phyloP scores from a whole-genome alignment of 2,113 vertebrate genomes.

The Psilopsiagon aymara region DNA sequence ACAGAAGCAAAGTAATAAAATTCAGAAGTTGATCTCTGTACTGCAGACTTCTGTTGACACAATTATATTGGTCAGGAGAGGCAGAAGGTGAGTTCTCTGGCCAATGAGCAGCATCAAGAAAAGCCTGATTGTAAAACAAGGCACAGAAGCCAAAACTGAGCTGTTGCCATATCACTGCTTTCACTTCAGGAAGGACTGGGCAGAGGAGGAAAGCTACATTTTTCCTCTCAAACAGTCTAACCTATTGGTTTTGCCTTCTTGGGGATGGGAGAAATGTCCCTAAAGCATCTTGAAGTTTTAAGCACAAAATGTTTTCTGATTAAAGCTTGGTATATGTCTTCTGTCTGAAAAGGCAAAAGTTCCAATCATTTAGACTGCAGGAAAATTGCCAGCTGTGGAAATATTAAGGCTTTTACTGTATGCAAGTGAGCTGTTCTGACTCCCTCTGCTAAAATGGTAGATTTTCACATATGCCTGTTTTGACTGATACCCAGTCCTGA shows the following conservation, averaged over 20 bases:
- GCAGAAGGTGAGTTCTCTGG: slow-evolving; percentile 14
- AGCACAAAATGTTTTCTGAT: slow-evolving; percentile 5
- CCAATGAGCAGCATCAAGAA: neutral
- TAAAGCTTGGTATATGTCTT: neutral
- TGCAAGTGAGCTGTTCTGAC: neutral
- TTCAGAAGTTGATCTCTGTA: neutral
- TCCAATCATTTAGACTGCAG: neutral
- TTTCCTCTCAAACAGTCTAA: neutral
- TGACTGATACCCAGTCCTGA: neutral
- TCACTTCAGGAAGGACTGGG: neutral
- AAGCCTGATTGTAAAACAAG: neutral
- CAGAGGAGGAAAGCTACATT: neutral
- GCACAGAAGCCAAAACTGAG: neutral
- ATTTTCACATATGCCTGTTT: slow-evolving; percentile 12
- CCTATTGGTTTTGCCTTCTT: neutral
- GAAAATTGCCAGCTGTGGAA: slow-evolving; percentile 43
- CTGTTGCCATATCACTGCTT: neutral
- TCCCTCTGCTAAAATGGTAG: slow-evolving; percentile 42
- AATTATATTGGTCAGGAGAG: slow-evolving; percentile 28
- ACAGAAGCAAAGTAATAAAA: slow-evolving; percentile 5
- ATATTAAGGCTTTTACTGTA: slow-evolving; percentile 26
- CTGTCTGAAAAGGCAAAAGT: neutral
- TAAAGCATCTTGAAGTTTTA: neutral
- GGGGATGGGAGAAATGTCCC: neutral
- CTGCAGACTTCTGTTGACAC: slow-evolving; percentile 1